These are phyloP conservation scores for Solea solea DNA, from an alignment of 2,113 vertebrate species.

Conservation along the genomic window DNA sequence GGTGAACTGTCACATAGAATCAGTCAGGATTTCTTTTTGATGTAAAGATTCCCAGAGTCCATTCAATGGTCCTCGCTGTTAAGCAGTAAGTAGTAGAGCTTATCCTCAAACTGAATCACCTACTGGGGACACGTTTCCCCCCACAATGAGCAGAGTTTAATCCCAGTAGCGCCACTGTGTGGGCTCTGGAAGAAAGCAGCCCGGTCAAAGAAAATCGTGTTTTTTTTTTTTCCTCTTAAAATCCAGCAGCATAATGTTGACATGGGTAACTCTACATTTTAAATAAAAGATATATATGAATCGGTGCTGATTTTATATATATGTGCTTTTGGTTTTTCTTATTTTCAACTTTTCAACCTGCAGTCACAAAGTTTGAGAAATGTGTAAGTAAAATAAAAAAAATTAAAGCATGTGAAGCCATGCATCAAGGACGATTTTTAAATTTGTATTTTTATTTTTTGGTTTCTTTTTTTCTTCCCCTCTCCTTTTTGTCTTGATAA, in stretches of 20 bases:
- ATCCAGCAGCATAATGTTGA: slow-evolving; percentile 99
- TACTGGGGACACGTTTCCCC: slow-evolving; percentile 86
- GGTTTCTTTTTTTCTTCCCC: slow-evolving; percentile 84
- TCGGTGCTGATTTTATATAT: slow-evolving; percentile 99
- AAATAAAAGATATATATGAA: slow-evolving; percentile 99
- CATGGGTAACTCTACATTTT: slow-evolving; percentile 99
- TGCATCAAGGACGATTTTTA: slow-evolving; percentile 99
- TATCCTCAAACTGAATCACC: slow-evolving; percentile 69
- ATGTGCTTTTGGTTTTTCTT: slow-evolving; percentile 95
- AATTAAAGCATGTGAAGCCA: slow-evolving; percentile 93
- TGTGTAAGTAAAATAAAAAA: slow-evolving; percentile 91
- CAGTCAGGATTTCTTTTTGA: slow-evolving; percentile 69
- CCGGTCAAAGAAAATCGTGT: slow-evolving; percentile 86
- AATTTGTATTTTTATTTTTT: slow-evolving; percentile 97
- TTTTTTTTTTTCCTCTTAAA: slow-evolving; percentile 79
- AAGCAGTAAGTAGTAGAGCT: slow-evolving; percentile 63
- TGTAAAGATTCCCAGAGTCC: slow-evolving; percentile 74
- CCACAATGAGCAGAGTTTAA: slow-evolving; percentile 79
- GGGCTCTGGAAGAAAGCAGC: slow-evolving; percentile 94
- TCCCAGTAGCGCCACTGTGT: slow-evolving; percentile 97
- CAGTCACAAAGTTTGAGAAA: slow-evolving; percentile 97
- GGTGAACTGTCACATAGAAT: slow-evolving; percentile 63
- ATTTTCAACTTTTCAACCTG: slow-evolving; percentile 93
- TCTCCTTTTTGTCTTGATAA: slow-evolving; percentile 96
- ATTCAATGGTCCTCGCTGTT: slow-evolving; percentile 47